Conservation (phyloP, 2,797 vertebrate species). For the Thripadectes ignobilis region DNA sequence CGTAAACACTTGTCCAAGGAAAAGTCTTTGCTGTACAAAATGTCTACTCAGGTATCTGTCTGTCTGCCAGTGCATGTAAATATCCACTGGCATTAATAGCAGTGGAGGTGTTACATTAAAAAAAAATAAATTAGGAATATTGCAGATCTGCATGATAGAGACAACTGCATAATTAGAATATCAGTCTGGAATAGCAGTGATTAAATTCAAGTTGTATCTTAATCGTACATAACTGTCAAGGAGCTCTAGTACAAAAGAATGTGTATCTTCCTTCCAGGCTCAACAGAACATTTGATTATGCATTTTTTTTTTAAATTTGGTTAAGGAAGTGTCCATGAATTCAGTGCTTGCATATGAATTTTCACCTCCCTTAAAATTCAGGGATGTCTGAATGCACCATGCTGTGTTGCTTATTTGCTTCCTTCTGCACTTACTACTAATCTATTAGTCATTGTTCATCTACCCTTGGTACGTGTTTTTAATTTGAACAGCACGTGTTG, state of each 20-base stretch:
- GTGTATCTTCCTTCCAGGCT: background rate
- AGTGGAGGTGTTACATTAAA: background rate
- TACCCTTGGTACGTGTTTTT: background rate
- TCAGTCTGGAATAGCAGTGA: background rate
- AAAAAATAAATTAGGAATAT: background rate
- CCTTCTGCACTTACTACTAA: background rate
- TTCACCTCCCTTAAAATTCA: background rate
- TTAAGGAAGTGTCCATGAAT: background rate
- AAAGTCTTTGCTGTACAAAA: background rate
- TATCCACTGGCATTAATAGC: background rate
- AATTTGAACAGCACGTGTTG: background rate
- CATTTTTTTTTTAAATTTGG: background rate
- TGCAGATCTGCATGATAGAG: background rate
- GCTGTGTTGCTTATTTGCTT: background rate
- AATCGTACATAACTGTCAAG: background rate
- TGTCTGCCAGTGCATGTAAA: background rate
- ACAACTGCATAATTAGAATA: background rate
- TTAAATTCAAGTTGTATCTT: background rate
- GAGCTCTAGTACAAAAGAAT: background rate
- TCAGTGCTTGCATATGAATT: background rate
- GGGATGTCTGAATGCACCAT: background rate
- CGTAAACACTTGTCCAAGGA: background rate
- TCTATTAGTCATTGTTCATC: background rate
- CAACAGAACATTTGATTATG: background rate
- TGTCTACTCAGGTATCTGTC: background rate